Conservation (phyloP, 2,797 vertebrate genomes). For the Coregonus ussuriensis region DNA sequence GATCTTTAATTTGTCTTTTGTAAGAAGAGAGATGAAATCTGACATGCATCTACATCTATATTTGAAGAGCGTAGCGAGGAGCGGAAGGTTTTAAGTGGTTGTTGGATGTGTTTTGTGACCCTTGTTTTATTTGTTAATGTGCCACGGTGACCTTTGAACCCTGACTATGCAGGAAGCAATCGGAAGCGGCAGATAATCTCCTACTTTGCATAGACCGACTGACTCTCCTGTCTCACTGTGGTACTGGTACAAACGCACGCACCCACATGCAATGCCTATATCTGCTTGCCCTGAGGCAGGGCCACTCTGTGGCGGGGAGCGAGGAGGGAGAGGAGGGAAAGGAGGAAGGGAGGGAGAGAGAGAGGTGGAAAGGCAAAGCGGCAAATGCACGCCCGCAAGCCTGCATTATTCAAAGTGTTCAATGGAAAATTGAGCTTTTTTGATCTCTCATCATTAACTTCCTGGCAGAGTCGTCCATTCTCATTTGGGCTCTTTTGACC, state of each 20-base stretch:
- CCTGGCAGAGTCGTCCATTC: constrained; percentile 69
- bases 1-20: neutral
- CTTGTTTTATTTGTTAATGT: constrained; percentile 73
- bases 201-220: constrained; percentile 68
- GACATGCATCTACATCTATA: constrained; percentile 54
- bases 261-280: constrained; percentile 38
- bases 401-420: constrained; percentile 80
- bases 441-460: constrained; percentile 77
- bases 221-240: constrained; percentile 9
- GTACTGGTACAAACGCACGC: neutral
- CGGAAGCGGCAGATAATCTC: constrained; percentile 70
- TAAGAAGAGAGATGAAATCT: constrained; percentile 46
- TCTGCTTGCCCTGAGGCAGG: constrained; percentile 66
- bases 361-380: constrained; percentile 46
- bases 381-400: constrained; percentile 73
- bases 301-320: constrained; percentile 55
- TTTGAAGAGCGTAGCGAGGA: constrained; percentile 22
- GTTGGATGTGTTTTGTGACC: constrained; percentile 62
- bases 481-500: constrained; percentile 75
- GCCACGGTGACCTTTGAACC: constrained; percentile 60
- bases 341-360: constrained; percentile 44
- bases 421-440: constrained; percentile 75
- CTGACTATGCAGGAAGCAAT: constrained; percentile 56
- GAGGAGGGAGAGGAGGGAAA: constrained; percentile 25
- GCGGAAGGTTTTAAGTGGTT: constrained; percentile 51